phyloP scores from a whole-genome alignment of 2,888 invertebrate species.

The Erebia palarica region DNA sequence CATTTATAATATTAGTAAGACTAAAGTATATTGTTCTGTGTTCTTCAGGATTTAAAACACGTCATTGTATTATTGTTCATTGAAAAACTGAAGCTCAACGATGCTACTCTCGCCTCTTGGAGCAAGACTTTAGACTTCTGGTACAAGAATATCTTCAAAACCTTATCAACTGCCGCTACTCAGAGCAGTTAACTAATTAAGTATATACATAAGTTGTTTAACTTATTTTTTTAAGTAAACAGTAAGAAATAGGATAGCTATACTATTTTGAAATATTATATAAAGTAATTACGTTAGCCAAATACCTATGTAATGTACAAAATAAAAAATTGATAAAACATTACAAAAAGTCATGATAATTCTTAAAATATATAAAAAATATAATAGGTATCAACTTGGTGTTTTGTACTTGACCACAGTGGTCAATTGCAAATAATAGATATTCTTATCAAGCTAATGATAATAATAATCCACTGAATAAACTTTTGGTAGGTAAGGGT shows the following conservation, averaged over 20 bases:
- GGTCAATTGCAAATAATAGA: background rate
- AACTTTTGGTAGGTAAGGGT: background rate
- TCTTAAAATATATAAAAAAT: too few relatives aligned
- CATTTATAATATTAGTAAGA: too few relatives aligned
- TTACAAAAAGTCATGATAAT: too few relatives aligned
- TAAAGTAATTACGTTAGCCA: too few relatives aligned
- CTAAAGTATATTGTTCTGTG: background rate
- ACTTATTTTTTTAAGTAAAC: background rate
- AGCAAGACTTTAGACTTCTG: constrained; percentile 56
- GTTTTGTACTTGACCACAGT: background rate
- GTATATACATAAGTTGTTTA: too few relatives aligned
- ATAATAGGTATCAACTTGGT: background rate
- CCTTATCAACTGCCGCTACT: constrained; percentile 20
- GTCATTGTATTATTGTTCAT: constrained; percentile 55
- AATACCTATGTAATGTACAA: too few relatives aligned
- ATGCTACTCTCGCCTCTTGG: constrained; percentile 54
- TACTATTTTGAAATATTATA: too few relatives aligned
- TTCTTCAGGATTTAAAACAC: constrained; percentile 57
- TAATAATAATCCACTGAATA: background rate
- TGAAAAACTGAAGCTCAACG: constrained; percentile 52
- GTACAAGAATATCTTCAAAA: constrained; percentile 55
- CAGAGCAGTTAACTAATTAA: constrained; percentile 16
- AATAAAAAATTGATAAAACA: too few relatives aligned
- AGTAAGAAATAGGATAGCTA: too few relatives aligned
- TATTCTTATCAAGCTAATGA: constrained; percentile 4